Evolutionary conservation across 2,888 invertebrate genomes (phyloP).

Genomic region (Amitus sp.): DNA sequence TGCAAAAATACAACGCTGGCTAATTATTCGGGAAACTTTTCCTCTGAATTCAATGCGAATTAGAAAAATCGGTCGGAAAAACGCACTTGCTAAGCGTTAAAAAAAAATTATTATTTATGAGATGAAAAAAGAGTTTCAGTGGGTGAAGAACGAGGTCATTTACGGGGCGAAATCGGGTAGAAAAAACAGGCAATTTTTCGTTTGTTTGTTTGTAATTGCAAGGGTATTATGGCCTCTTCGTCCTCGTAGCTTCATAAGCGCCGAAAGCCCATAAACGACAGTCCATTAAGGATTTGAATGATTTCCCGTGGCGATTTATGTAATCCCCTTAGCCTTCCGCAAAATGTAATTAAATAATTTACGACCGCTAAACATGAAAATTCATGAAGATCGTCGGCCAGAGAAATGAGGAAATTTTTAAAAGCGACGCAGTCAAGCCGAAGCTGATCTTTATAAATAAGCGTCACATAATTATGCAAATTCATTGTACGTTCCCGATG

Average conservation of each 20-base stretch:
- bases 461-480: slow-evolving; percentile 3
- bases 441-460: slow-evolving; percentile 2
- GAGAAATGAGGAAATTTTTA: no score
- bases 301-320: neutral
- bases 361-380: neutral
- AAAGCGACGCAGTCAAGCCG: no score
- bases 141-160: neutral
- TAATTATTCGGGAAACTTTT: no score
- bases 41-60: no score
- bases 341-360: slow-evolving; percentile 2
- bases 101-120: no score
- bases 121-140: neutral
- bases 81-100: no score
- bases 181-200: slow-evolving; percentile 5
- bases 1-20: no score
- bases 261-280: neutral
- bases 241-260: neutral
- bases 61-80: no score
- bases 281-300: neutral
- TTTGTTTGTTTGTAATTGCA: slow-evolving; percentile 20
- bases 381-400: no score
- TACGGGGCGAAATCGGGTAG: neutral
- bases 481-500: neutral
- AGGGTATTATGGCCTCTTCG: slow-evolving; percentile 10
- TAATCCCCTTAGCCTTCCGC: neutral